Conservation (phyloP, 2,888 invertebrate genomes). For the Netelia inedita region DNA sequence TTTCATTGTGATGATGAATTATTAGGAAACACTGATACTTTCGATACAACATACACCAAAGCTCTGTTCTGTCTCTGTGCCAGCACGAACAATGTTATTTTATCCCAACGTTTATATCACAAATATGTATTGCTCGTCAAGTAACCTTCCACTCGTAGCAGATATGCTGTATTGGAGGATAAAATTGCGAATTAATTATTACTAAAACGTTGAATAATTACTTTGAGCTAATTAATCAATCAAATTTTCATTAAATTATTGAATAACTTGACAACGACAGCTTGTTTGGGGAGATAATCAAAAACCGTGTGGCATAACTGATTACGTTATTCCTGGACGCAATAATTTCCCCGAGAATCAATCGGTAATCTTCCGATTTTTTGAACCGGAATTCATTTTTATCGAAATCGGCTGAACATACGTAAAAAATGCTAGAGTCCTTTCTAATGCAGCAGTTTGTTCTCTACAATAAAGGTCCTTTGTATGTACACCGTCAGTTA, state of each 20-base stretch:
- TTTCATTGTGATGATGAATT: slow-evolving; percentile 19
- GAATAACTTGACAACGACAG: too few species aligned
- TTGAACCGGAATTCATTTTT: neutral
- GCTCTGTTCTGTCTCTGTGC: slow-evolving; percentile 75
- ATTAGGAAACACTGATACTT: slow-evolving; percentile 36
- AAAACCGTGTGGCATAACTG: neutral
- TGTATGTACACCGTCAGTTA: neutral
- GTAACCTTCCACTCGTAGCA: slow-evolving; percentile 1
- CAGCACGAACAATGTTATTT: slow-evolving; percentile 73
- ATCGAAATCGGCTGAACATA: neutral
- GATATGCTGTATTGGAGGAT: neutral
- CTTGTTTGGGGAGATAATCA: too few species aligned
- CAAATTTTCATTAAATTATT: too few species aligned
- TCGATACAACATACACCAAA: slow-evolving; percentile 46
- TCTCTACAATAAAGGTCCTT: neutral
- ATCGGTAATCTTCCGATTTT: too few species aligned
- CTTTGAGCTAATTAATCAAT: too few species aligned
- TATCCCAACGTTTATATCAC: slow-evolving; percentile 17
- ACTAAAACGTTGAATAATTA: neutral
- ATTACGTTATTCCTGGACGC: neutral
- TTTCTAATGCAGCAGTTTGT: neutral
- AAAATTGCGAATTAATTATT: neutral
- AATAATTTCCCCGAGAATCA: too few species aligned
- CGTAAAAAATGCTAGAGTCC: neutral
- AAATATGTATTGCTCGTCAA: slow-evolving; percentile 12